Conservation (phyloP, 1,140 invertebrate genomes). For the Globodera rostochiensis region DNA sequence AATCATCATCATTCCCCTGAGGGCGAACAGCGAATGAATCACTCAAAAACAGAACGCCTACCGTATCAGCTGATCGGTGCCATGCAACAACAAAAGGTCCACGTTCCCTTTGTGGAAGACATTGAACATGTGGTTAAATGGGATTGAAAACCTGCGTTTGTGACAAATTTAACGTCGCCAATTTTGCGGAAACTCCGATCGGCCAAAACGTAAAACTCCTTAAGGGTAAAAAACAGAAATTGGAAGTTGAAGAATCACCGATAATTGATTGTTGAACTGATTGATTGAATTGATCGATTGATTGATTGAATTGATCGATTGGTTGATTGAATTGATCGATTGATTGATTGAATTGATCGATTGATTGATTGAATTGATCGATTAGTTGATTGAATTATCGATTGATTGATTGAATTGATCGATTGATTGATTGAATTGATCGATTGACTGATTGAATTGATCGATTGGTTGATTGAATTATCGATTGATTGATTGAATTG, state of each 20-base stretch:
- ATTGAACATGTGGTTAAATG: background rate
- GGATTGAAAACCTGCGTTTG: constrained; percentile 2
- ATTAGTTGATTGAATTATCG: background rate
- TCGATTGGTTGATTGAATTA: background rate
- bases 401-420: constrained; percentile 22
- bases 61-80: constrained; percentile 43
- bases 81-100: constrained; percentile 27
- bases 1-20: constrained; percentile 35
- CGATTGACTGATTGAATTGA: constrained; percentile 15
- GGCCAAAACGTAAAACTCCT: constrained; percentile 50
- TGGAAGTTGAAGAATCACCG: constrained; percentile 5
- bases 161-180: constrained; percentile 44
- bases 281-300: background rate
- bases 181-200: constrained; percentile 43
- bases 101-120: constrained; percentile 31
- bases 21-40: background rate
- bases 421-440: background rate
- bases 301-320: constrained; percentile 24
- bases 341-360: background rate
- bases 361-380: constrained; percentile 9
- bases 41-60: background rate
- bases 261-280: constrained; percentile 18
- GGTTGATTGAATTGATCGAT: background rate
- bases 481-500: background rate
- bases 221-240: constrained; percentile 10